Evolutionary conservation across 2,113 vertebrate genomes (phyloP).

Genomic region (Erythrocercus mccallii): DNA sequence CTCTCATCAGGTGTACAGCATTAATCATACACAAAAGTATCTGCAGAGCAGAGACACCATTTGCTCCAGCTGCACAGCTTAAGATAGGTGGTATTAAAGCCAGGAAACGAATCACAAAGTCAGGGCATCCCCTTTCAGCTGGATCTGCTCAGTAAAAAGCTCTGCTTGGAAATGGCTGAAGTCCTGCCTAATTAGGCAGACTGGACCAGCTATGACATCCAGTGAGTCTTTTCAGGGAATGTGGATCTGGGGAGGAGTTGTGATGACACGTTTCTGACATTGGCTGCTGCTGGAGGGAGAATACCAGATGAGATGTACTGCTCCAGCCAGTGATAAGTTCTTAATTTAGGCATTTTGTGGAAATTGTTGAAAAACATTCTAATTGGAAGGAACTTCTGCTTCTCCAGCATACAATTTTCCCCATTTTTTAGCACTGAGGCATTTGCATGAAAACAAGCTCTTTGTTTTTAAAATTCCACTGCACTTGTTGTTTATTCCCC

Average conservation of each 20-base stretch:
- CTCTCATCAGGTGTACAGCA: background rate
- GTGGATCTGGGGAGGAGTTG: background rate
- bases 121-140: background rate
- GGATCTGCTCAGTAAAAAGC: background rate
- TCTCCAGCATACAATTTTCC: constrained; percentile 42
- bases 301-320: background rate
- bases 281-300: constrained; percentile 15
- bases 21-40: background rate
- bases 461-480: constrained; percentile 51
- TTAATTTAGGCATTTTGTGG: constrained; percentile 41
- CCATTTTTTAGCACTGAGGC: background rate
- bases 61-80: background rate
- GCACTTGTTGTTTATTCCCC: constrained; percentile 60
- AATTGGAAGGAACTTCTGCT: constrained; percentile 56
- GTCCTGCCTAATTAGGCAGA: background rate
- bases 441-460: constrained; percentile 57
- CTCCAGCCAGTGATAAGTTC: constrained; percentile 18
- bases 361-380: constrained; percentile 59
- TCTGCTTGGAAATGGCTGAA: background rate
- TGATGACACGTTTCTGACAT: background rate
- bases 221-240: background rate
- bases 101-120: background rate
- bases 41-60: background rate
- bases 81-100: background rate
- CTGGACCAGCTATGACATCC: background rate